A percentile compares a stretch with the other conserved stretches of the same genome.
Conservation (phyloP, 2,888 invertebrate genomes). For the Fabriciana adippe region DNA sequence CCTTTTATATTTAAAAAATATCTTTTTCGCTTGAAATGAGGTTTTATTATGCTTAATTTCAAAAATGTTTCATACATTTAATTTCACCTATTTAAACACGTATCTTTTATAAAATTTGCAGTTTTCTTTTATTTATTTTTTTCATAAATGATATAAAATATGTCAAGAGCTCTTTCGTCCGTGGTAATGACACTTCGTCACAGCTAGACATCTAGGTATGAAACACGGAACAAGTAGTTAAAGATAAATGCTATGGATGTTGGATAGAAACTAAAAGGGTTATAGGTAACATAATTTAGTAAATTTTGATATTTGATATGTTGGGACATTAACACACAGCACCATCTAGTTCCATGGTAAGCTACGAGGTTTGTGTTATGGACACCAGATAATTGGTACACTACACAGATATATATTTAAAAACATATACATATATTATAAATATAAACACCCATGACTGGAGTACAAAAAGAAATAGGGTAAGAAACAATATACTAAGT, state of each 20-base stretch:
- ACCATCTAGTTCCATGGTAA: too few species aligned
- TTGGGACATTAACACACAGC: too few species aligned
- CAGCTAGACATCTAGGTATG: conserved; percentile 31
- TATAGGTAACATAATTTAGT: too few species aligned
- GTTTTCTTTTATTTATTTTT: conserved; percentile 30
- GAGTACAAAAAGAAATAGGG: too few species aligned
- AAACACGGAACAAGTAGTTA: conserved; percentile 13
- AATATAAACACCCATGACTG: too few species aligned
- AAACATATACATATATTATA: too few species aligned
- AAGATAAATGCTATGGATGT: conserved; percentile 6
- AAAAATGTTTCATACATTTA: conserved; percentile 5
- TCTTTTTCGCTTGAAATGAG: neutral
- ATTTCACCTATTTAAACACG: conserved; percentile 6
- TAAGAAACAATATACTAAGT: too few species aligned
- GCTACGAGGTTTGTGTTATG: too few species aligned
- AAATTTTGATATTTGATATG: too few species aligned
- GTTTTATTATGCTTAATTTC: conserved; percentile 7
- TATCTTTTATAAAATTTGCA: conserved; percentile 22
- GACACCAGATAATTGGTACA: too few species aligned
- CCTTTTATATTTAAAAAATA: neutral
- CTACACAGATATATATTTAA: too few species aligned
- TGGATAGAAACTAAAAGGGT: neutral
- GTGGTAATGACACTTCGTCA: conserved; percentile 37
- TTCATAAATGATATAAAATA: conserved; percentile 39
- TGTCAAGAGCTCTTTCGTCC: conserved; percentile 36